These are phyloP conservation scores for Gastrophryne carolinensis DNA, from an alignment of 2,797 vertebrate species.

Conservation along the genomic window DNA sequence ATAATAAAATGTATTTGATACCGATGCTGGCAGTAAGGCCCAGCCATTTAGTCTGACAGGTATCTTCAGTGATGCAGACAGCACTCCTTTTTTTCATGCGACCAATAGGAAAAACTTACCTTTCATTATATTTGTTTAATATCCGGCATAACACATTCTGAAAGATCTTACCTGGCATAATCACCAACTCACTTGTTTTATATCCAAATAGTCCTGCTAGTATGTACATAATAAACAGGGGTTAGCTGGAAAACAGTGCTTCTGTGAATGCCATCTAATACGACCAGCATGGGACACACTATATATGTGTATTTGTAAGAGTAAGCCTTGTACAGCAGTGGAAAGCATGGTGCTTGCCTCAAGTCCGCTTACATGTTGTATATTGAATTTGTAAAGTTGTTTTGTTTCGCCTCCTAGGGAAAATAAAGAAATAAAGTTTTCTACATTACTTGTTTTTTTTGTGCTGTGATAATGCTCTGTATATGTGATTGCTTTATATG, in stretches of 20 bases:
- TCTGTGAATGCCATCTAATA: not conserved
- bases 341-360: constrained; percentile 60
- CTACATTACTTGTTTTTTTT: constrained; percentile 5
- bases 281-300: constrained; percentile 60
- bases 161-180: not conserved
- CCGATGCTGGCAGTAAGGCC: no score
- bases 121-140: no score
- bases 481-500: constrained; percentile 7
- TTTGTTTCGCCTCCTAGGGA: not conserved
- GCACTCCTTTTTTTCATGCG: no score
- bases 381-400: not conserved
- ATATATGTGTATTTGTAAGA: constrained; percentile 44
- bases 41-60: no score
- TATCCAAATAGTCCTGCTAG: not conserved
- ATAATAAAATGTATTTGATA: no score
- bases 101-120: no score
- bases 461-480: not conserved
- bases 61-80: no score
- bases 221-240: not conserved
- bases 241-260: not conserved
- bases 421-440: not conserved
- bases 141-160: no score
- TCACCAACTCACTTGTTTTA: not conserved
- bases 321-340: constrained; percentile 44
- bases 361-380: constrained; percentile 14